These are phyloP conservation scores for Perizoma affinitatum DNA, from an alignment of 2,888 invertebrate species.

Conservation along the genomic window DNA sequence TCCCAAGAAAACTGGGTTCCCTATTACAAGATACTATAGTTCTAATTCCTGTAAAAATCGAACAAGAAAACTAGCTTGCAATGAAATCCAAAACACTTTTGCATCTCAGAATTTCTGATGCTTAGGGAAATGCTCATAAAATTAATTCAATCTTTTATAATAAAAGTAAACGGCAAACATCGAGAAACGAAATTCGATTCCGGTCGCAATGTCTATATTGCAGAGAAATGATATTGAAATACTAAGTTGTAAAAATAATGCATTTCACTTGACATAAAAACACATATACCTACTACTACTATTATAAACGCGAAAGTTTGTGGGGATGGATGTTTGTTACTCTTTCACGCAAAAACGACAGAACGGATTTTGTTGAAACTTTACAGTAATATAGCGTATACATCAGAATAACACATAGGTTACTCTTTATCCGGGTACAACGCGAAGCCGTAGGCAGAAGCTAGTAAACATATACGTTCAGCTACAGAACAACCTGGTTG, in stretches of 20 bases:
- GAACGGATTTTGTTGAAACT: too few relatives aligned
- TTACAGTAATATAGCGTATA: too few relatives aligned
- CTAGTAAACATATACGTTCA: too few relatives aligned
- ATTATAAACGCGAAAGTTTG: too few relatives aligned
- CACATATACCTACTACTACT: too few relatives aligned
- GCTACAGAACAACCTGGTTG: conserved; percentile 47
- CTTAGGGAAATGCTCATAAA: conserved; percentile 32
- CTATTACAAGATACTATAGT: background rate
- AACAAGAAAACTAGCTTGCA: conserved; percentile 17
- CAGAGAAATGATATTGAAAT: background rate
- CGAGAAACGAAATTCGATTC: conserved; percentile 35
- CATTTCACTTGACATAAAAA: too few relatives aligned
- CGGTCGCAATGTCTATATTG: conserved; percentile 25
- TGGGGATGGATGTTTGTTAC: too few relatives aligned
- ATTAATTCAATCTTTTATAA: conserved; percentile 42
- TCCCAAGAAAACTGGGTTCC: too few relatives aligned
- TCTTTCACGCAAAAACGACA: too few relatives aligned
- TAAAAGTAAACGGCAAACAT: conserved; percentile 42
- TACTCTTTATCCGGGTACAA: too few relatives aligned
- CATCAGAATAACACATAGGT: too few relatives aligned
- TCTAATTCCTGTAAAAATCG: conserved; percentile 9
- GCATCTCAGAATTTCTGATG: conserved; percentile 27
- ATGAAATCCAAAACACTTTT: conserved; percentile 30
- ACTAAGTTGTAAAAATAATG: conserved; percentile 1
- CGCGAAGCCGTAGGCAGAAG: too few relatives aligned